phyloP scores from a whole-genome alignment of 2,113 vertebrate species.

The Hypanus sabinus region DNA sequence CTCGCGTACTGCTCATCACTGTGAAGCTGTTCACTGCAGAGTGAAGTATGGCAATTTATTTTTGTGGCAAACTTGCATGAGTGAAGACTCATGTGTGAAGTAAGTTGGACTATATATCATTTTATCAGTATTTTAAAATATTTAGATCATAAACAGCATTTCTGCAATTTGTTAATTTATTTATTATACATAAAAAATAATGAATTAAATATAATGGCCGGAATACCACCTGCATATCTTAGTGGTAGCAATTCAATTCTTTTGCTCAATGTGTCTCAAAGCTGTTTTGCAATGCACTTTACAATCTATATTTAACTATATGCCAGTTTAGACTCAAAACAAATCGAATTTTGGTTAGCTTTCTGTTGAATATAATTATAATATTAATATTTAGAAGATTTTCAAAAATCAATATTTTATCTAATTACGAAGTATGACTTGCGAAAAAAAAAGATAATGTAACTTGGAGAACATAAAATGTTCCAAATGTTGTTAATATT shows the following conservation, averaged over 20 bases:
- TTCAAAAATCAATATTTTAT: background rate
- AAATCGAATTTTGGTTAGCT: background rate
- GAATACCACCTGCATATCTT: background rate
- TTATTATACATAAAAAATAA: background rate
- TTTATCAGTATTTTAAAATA: background rate
- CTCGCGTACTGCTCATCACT: background rate
- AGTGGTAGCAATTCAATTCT: background rate
- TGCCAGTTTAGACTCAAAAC: background rate
- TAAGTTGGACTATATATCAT: background rate
- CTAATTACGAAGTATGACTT: background rate
- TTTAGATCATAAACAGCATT: background rate
- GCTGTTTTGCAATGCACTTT: background rate
- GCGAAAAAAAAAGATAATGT: background rate
- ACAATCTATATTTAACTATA: background rate
- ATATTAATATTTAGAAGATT: background rate
- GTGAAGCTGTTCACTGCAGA: background rate
- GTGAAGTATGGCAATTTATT: background rate
- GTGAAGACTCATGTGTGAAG: constrained; percentile 26
- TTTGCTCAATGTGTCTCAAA: background rate
- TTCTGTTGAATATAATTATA: background rate
- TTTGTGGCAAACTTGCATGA: background rate
- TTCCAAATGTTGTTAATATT: background rate
- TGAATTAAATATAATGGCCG: background rate
- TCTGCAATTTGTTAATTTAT: background rate
- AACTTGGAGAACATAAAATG: background rate